Percentiles rank a stretch among this genome's conserved stretches.
phyloP scores from a whole-genome alignment of 2,797 vertebrate genomes.

The Trichosurus vulpecula region DNA sequence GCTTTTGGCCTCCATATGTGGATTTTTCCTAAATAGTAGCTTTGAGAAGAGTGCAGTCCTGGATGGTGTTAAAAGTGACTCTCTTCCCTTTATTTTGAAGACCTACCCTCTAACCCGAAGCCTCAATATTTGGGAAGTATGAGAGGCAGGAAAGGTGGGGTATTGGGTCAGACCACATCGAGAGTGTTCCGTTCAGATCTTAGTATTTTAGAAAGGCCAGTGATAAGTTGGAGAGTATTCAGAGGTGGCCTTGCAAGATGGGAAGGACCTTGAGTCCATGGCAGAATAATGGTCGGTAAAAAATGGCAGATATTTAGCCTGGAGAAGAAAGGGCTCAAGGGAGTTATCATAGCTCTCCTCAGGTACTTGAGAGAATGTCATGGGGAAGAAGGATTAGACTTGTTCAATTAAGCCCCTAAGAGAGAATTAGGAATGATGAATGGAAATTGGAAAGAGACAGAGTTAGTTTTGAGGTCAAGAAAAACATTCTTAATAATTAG shows the following conservation, averaged over 20 bases:
- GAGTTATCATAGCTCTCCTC: neutral
- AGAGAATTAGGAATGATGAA: neutral
- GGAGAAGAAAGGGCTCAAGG: neutral
- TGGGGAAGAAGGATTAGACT: neutral
- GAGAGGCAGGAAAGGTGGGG: neutral
- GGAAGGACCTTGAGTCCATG: neutral
- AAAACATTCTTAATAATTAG: neutral
- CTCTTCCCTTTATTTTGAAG: neutral
- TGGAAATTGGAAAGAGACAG: neutral
- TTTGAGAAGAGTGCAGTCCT: neutral
- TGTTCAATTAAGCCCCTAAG: neutral
- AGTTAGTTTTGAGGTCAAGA: neutral
- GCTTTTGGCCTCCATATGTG: neutral
- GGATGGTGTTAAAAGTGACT: neutral
- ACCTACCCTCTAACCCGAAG: neutral
- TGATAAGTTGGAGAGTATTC: neutral
- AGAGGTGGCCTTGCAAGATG: neutral
- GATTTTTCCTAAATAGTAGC: neutral
- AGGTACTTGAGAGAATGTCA: neutral
- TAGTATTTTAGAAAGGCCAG: neutral
- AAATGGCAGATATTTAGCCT: neutral
- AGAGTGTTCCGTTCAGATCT: neutral
- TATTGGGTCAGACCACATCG: neutral
- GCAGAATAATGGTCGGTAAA: neutral
- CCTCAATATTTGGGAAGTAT: neutral